Evolutionary conservation across 2,797 vertebrate genomes (phyloP).

Genomic region (Diglossa cyanea): DNA sequence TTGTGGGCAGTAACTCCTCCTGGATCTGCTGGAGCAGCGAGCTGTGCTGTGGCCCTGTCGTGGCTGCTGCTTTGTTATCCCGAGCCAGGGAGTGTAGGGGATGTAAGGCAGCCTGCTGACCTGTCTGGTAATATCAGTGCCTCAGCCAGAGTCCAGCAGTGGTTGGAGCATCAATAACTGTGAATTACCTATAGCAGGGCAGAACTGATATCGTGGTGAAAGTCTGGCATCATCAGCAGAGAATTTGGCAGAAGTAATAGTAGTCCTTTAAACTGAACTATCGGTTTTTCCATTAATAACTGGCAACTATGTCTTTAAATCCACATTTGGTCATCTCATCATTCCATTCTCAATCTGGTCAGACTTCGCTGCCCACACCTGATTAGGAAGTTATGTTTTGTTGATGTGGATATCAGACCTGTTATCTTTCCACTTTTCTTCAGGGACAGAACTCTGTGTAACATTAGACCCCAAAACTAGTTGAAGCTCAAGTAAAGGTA

Average conservation of each 20-base stretch:
- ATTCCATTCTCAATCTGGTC: neutral
- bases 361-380: neutral
- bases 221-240: neutral
- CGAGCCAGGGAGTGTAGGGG: neutral
- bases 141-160: neutral
- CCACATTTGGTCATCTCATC: neutral
- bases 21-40: rapidly evolving
- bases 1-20: neutral
- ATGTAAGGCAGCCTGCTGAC: neutral
- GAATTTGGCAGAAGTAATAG: neutral
- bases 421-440: neutral
- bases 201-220: neutral
- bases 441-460: neutral
- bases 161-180: rapidly evolving
- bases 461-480: neutral
- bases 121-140: neutral
- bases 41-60: rapidly evolving
- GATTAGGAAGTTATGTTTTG: neutral
- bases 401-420: neutral
- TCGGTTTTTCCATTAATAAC: neutral
- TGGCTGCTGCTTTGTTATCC: neutral
- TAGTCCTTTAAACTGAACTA: neutral
- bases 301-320: neutral
- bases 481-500: neutral
- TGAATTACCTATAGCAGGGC: neutral